Conservation (phyloP, 2,888 invertebrate genomes). For the Lacanobia oleracea region DNA sequence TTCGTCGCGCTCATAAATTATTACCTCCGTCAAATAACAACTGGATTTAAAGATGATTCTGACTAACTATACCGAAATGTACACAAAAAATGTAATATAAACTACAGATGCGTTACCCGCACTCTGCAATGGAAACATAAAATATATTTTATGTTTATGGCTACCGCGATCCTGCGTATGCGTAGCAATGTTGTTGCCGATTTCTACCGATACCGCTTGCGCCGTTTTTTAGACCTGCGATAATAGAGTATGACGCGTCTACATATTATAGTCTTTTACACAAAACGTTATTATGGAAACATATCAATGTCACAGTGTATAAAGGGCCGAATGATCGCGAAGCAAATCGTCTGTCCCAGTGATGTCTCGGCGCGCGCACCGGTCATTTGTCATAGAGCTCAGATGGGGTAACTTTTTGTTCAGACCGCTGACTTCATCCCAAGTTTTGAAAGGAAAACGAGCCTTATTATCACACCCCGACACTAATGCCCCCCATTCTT, state of each 20-base stretch:
- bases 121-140: too few relatives aligned
- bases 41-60: neutral
- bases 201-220: too few relatives aligned
- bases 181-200: too few relatives aligned
- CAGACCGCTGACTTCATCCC: slow-evolving; percentile 85
- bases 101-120: too few relatives aligned
- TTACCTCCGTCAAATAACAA: slow-evolving; percentile 23
- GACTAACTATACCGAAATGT: slow-evolving; percentile 42
- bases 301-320: slow-evolving; percentile 72
- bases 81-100: slow-evolving; percentile 51
- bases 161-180: too few relatives aligned
- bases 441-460: slow-evolving; percentile 85
- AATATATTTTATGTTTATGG: too few relatives aligned
- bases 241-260: too few relatives aligned
- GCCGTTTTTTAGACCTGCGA: too few relatives aligned
- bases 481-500: slow-evolving; percentile 81
- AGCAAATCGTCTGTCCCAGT: slow-evolving; percentile 85
- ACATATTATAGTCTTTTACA: slow-evolving; percentile 13
- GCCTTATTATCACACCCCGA: slow-evolving; percentile 79
- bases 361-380: slow-evolving; percentile 76
- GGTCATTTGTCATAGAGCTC: slow-evolving; percentile 88
- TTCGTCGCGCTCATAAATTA: slow-evolving; percentile 34
- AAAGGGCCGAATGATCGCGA: slow-evolving; percentile 79
- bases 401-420: slow-evolving; percentile 88
- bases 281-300: slow-evolving; percentile 72